These are phyloP conservation scores for Rhagonycha fulva DNA, from an alignment of 2,888 invertebrate genomes.

Conservation along the genomic window DNA sequence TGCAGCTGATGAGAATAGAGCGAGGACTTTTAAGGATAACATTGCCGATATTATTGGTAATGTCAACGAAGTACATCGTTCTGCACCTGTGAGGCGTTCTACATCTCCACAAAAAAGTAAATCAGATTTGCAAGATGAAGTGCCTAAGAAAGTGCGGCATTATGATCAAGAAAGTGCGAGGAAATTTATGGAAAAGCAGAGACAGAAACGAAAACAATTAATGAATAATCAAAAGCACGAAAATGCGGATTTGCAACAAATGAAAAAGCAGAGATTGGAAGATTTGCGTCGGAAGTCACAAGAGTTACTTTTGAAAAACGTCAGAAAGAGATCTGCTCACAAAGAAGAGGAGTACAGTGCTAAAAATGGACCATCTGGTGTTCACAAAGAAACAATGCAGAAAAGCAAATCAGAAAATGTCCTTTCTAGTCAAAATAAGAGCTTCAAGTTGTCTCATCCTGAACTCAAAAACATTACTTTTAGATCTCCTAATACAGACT, in stretches of 20 bases:
- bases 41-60: conserved; percentile 2
- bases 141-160: conserved; percentile 36
- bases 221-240: conserved; percentile 48
- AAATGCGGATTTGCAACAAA: conserved; percentile 42
- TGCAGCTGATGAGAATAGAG: conserved; percentile 2
- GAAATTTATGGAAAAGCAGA: conserved; percentile 62
- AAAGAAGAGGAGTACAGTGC: neutral
- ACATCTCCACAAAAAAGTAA: neutral
- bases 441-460: neutral
- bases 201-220: conserved; percentile 55
- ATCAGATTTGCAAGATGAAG: conserved; percentile 9
- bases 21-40: conserved; percentile 10
- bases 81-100: neutral
- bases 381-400: neutral
- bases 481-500: conserved; percentile 33
- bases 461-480: conserved; percentile 32
- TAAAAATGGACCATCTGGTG: neutral
- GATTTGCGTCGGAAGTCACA: conserved; percentile 55
- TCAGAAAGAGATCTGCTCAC: conserved; percentile 42
- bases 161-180: conserved; percentile 60
- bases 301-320: conserved; percentile 55
- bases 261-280: conserved; percentile 56
- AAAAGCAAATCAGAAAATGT: neutral
- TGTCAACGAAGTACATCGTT: neutral
- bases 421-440: neutral